Conservation (phyloP, 2,113 vertebrate genomes). For the Excalfactoria chinensis region DNA sequence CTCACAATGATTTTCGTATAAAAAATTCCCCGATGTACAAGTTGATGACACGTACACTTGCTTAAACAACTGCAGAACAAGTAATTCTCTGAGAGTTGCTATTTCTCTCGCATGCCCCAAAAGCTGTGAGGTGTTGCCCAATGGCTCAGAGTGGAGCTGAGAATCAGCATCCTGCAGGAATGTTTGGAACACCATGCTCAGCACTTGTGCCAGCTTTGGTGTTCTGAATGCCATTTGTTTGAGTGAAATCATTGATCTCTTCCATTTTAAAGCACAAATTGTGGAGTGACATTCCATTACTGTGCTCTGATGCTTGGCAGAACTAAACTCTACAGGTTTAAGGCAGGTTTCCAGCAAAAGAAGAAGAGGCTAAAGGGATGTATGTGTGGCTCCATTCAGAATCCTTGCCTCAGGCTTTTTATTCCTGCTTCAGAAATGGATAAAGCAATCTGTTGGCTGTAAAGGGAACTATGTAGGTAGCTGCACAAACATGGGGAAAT, state of each 20-base stretch:
- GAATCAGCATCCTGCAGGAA: not conserved
- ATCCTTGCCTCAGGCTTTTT: not conserved
- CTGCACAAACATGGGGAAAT: not conserved
- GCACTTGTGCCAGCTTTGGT: accelerated
- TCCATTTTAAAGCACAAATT: not conserved
- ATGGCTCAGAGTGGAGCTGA: not conserved
- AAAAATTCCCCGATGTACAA: not conserved
- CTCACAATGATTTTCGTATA: not conserved
- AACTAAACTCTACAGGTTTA: not conserved
- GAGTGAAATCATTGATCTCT: accelerated
- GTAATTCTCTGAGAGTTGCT: not conserved
- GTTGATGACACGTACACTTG: not conserved
- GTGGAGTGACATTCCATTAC: accelerated
- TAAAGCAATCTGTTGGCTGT: not conserved
- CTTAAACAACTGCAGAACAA: not conserved
- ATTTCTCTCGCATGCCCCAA: not conserved
- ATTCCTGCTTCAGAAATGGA: not conserved
- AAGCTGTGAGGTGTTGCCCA: accelerated
- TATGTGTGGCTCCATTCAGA: not conserved
- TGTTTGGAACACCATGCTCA: accelerated
- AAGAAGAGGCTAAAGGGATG: not conserved
- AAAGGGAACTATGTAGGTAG: not conserved
- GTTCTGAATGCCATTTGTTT: accelerated
- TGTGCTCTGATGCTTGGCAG: not conserved
- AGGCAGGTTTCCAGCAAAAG: not conserved